Percentiles rank a stretch among this genome's conserved stretches.
phyloP scores from a whole-genome alignment of 2,888 invertebrate species.

The Drosophila prolongata region DNA sequence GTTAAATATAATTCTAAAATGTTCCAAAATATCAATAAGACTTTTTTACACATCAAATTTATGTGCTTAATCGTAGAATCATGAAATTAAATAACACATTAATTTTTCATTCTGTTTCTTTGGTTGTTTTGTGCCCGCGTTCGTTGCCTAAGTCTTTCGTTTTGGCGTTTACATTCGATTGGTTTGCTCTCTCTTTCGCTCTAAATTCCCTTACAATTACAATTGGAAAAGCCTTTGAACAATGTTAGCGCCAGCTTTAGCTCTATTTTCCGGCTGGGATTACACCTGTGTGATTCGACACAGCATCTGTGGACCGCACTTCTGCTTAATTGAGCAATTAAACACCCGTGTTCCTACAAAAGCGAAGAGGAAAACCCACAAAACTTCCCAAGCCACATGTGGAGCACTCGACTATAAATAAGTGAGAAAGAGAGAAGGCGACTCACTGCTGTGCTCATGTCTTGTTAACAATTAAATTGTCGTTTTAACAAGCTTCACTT shows the following conservation, averaged over 20 bases:
- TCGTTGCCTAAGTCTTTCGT: constrained; percentile 76
- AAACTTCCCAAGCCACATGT: constrained; percentile 77
- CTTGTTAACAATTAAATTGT: constrained; percentile 82
- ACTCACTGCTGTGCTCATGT: constrained; percentile 54
- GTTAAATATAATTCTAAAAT: too few relatives aligned
- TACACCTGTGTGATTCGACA: constrained; percentile 56
- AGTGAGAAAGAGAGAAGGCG: constrained; percentile 3
- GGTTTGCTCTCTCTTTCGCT: constrained; percentile 22
- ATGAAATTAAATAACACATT: not conserved
- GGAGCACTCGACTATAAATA: constrained; percentile 59
- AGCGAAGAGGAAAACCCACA: constrained; percentile 47
- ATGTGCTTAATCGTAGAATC: not conserved
- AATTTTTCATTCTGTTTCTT: constrained; percentile 28
- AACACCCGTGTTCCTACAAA: constrained; percentile 76
- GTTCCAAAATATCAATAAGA: not conserved
- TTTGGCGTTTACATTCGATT: constrained; percentile 39
- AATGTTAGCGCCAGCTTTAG: constrained; percentile 77
- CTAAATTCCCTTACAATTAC: constrained; percentile 49
- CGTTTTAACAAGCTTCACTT: constrained; percentile 81
- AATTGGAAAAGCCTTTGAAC: constrained; percentile 42
- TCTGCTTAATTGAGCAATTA: constrained; percentile 81
- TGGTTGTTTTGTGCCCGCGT: constrained; percentile 52
- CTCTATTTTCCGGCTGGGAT: constrained; percentile 16
- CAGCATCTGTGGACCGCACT: constrained; percentile 71
- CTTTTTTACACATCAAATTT: too few relatives aligned